Conservation (phyloP, 2,797 vertebrate genomes). For the Epinephelus malabaricus region DNA sequence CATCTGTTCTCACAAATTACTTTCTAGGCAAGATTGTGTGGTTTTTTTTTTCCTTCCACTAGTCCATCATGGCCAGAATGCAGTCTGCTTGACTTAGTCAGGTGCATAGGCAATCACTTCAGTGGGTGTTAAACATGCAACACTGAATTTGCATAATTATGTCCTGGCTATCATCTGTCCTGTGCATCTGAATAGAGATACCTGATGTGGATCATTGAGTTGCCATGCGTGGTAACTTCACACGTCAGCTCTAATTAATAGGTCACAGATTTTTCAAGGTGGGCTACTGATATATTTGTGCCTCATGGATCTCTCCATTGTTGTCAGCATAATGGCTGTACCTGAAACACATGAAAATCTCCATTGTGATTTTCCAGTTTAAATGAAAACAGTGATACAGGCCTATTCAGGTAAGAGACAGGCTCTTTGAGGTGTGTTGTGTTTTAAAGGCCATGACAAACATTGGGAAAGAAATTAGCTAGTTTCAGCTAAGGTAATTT, state of each 20-base stretch:
- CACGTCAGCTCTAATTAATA: slow-evolving; percentile 37
- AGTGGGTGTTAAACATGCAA: slow-evolving; percentile 66
- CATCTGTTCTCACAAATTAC: slow-evolving; percentile 48
- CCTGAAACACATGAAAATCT: slow-evolving; percentile 18
- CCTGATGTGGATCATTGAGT: slow-evolving; percentile 37
- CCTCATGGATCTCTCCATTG: slow-evolving; percentile 18
- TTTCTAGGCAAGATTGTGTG: slow-evolving; percentile 10
- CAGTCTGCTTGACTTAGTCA: slow-evolving; percentile 33
- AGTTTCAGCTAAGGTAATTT: background rate
- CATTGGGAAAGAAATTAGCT: background rate
- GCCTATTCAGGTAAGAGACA: background rate
- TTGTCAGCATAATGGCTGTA: slow-evolving; percentile 13
- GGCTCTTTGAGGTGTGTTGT: background rate
- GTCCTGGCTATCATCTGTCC: slow-evolving; percentile 55
- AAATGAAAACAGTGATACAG: background rate
- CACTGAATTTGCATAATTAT: slow-evolving; percentile 69
- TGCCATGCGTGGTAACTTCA: slow-evolving; percentile 35
- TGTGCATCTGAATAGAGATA: slow-evolving; percentile 47
- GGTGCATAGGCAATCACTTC: slow-evolving; percentile 54
- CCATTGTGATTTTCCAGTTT: slow-evolving; percentile 21
- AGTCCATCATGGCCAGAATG: slow-evolving; percentile 47
- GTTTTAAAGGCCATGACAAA: slow-evolving; percentile 2
- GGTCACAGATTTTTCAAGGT: slow-evolving; percentile 29
- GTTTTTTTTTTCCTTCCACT: slow-evolving; percentile 23
- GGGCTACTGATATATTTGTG: slow-evolving; percentile 1